phyloP scores from a whole-genome alignment of 2,888 invertebrate genomes.

The Dioctria rufipes region DNA sequence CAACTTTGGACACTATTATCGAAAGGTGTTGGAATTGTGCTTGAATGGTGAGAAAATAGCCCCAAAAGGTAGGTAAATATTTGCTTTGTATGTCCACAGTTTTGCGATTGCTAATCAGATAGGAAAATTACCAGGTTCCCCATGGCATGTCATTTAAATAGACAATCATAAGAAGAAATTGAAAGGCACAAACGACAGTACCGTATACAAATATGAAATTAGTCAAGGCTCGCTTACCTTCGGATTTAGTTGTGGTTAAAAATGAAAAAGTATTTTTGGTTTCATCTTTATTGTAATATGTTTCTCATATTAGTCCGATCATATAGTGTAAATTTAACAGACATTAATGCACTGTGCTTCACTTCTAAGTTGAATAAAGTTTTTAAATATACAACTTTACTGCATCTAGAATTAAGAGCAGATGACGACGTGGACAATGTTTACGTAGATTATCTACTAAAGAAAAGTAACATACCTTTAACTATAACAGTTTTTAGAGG shows the following conservation, averaged over 20 bases:
- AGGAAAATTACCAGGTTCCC: constrained; percentile 19
- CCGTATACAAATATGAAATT: background rate
- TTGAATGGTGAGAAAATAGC: too few species aligned
- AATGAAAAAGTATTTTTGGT: background rate
- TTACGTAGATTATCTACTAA: constrained; percentile 9
- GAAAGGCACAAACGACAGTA: background rate
- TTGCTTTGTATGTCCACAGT: constrained; percentile 29
- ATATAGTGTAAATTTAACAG: too few species aligned
- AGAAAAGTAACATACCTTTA: background rate
- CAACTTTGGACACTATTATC: too few species aligned
- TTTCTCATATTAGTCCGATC: too few species aligned
- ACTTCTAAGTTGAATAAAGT: background rate
- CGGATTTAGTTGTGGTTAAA: background rate
- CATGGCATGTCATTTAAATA: constrained; percentile 11
- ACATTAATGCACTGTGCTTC: background rate
- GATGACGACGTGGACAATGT: constrained; percentile 1
- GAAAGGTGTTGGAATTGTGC: too few species aligned
- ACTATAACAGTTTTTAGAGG: background rate
- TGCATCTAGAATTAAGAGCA: constrained; percentile 15
- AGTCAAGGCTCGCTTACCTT: background rate
- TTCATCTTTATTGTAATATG: background rate
- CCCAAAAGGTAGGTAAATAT: constrained; percentile 19
- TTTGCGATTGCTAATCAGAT: constrained; percentile 41
- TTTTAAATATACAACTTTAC: background rate
- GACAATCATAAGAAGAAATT: constrained; percentile 14